Conservation (phyloP, 1,140 invertebrate species). For the Camponotus vicinus region DNA sequence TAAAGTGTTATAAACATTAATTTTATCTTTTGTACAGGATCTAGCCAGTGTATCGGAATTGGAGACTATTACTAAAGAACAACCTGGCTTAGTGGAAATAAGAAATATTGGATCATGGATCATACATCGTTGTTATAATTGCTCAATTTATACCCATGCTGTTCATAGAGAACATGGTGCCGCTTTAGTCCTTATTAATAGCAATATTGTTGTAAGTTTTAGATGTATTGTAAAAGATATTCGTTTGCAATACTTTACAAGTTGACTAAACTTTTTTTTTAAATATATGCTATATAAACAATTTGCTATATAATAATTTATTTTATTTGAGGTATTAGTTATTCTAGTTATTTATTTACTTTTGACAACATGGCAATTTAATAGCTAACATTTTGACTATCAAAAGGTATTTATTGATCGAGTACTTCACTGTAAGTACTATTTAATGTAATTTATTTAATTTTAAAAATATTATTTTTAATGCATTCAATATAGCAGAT, state of each 20-base stretch:
- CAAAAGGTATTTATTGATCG: too few relatives aligned
- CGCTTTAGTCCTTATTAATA: conserved; percentile 84
- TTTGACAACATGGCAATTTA: background rate
- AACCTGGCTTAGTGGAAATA: conserved; percentile 83
- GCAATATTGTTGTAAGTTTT: conserved; percentile 84
- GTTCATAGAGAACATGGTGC: conserved; percentile 85
- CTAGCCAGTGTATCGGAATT: conserved; percentile 82
- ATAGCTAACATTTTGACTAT: background rate
- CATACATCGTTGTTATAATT: conserved; percentile 85
- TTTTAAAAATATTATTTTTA: too few relatives aligned
- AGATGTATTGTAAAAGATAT: background rate
- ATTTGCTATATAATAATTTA: background rate
- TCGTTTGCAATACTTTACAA: background rate
- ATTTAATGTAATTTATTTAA: background rate
- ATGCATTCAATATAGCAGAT: background rate
- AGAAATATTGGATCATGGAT: conserved; percentile 85
- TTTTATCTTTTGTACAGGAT: conserved; percentile 76
- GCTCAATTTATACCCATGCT: conserved; percentile 86
- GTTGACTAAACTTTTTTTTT: background rate
- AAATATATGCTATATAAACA: background rate
- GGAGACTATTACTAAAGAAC: conserved; percentile 84
- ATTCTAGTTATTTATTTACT: background rate
- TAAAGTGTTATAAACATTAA: conserved; percentile 13
- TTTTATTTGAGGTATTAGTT: background rate
- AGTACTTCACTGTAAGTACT: background rate